Evolutionary conservation across 2,888 invertebrate genomes (phyloP).

Genomic region (Resseliella maxima): DNA sequence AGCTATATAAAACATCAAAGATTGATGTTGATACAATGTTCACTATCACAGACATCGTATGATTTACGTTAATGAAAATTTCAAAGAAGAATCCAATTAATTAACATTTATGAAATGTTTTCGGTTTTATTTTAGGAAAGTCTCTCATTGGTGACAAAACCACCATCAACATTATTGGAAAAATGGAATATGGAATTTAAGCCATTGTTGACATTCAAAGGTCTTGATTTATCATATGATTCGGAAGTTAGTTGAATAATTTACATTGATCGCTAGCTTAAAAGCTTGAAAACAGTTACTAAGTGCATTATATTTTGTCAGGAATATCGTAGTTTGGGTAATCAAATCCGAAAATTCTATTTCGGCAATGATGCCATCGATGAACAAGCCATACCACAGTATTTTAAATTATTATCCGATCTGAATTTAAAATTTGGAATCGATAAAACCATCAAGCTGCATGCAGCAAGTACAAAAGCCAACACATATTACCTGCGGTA

Average conservation of each 20-base stretch:
- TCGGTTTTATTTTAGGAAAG: no score
- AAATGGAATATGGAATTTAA: background rate
- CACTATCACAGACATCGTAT: background rate
- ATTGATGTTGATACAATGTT: conserved; percentile 13
- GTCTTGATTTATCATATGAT: background rate
- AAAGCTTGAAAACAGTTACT: background rate
- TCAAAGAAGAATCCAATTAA: no score
- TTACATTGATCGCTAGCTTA: background rate
- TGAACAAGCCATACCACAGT: background rate
- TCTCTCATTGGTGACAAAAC: background rate
- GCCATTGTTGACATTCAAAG: background rate
- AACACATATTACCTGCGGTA: background rate
- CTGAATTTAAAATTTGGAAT: background rate
- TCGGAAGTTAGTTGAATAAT: background rate
- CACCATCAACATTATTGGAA: background rate
- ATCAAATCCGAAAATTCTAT: background rate
- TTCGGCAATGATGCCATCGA: background rate
- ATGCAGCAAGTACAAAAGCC: background rate
- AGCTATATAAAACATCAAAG: background rate
- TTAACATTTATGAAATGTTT: background rate
- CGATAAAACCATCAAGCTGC: background rate
- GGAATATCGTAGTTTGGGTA: background rate
- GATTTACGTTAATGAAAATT: no score
- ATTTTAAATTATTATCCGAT: background rate
- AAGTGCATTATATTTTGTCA: background rate